These are phyloP conservation scores for Eupithecia dodoneata DNA, from an alignment of 2,888 invertebrate genomes.

Conservation along the genomic window DNA sequence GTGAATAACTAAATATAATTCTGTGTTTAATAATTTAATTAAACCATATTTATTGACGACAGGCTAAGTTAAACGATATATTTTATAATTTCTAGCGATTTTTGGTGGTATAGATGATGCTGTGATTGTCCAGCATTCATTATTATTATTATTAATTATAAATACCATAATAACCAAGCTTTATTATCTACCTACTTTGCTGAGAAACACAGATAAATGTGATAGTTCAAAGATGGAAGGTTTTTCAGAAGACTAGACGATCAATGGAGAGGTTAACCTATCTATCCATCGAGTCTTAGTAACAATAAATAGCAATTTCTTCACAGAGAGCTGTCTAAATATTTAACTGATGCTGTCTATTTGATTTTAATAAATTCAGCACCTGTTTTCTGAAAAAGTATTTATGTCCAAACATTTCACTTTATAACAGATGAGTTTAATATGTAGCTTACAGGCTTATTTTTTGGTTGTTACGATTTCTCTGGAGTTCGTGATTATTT, in stretches of 20 bases:
- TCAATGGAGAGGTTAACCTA: background rate
- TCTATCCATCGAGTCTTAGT: background rate
- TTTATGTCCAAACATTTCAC: constrained; percentile 7
- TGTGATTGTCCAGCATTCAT: too few species aligned
- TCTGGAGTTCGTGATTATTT: background rate
- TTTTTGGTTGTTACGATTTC: background rate
- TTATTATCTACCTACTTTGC: background rate
- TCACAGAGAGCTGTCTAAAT: constrained; percentile 54
- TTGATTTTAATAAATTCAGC: constrained; percentile 46
- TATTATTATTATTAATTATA: too few species aligned
- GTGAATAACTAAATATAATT: too few species aligned
- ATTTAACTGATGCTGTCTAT: constrained; percentile 51
- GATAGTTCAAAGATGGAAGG: background rate
- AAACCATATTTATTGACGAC: too few species aligned
- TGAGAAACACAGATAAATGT: background rate
- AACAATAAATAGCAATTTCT: constrained; percentile 21
- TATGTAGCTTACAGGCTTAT: background rate
- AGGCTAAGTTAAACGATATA: too few species aligned
- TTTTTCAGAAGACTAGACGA: background rate
- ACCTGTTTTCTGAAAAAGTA: constrained; percentile 38
- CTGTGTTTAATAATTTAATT: too few species aligned
- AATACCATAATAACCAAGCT: background rate
- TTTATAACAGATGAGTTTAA: background rate
- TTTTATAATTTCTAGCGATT: too few species aligned
- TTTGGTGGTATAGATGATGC: too few species aligned